These are phyloP conservation scores for Urocyon cinereoargenteus DNA, from an alignment of 2,797 vertebrate species.

Conservation along the genomic window DNA sequence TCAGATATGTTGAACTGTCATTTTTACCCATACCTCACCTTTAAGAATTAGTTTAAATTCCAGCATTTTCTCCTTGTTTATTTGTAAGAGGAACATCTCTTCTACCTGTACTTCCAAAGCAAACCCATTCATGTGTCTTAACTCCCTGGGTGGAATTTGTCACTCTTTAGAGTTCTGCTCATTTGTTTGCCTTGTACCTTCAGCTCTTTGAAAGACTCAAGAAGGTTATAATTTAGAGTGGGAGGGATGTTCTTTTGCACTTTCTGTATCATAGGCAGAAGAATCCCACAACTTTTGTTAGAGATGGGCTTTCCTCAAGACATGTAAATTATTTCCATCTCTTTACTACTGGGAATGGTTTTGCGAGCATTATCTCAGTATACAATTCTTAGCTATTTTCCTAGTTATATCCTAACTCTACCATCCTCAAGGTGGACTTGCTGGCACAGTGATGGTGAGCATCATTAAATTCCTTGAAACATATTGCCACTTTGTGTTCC, in stretches of 20 bases:
- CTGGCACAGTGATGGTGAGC: not conserved
- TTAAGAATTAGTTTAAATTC: not conserved
- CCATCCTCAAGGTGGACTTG: not conserved
- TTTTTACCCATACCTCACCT: not conserved
- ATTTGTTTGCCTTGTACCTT: not conserved
- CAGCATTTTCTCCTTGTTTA: not conserved
- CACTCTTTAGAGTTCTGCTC: not conserved
- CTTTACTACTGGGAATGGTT: not conserved
- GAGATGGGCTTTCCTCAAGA: not conserved
- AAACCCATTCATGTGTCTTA: not conserved
- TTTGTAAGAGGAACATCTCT: not conserved
- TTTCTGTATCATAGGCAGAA: not conserved
- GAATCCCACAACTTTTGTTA: not conserved
- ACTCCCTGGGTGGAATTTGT: not conserved
- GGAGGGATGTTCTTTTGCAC: not conserved
- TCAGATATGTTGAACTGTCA: not conserved
- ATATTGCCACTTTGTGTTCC: not conserved
- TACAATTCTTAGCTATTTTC: not conserved
- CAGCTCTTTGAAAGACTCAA: not conserved
- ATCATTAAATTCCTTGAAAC: not conserved
- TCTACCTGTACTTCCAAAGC: not conserved
- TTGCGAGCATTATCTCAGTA: not conserved
- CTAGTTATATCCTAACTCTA: not conserved
- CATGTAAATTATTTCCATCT: not conserved
- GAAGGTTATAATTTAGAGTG: not conserved